Evolutionary conservation across 2,113 vertebrate species (phyloP).

Genomic region (Orcinus orca): DNA sequence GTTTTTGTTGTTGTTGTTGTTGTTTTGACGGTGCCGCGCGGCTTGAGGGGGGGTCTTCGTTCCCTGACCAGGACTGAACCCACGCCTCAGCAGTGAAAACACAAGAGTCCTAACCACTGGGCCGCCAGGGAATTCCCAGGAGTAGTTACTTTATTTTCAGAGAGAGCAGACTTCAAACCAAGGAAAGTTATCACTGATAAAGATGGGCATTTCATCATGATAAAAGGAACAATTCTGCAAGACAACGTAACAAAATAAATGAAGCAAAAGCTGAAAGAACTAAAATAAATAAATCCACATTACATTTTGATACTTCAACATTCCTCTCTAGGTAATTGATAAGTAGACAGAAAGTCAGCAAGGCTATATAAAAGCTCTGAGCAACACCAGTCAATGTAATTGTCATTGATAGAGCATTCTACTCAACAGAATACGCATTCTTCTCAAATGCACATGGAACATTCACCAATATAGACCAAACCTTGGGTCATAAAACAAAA

Average conservation of each 20-base stretch:
- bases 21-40: background rate
- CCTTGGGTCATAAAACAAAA: background rate
- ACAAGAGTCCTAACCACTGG: background rate
- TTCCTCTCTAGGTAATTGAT: background rate
- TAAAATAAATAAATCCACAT: background rate
- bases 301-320: background rate
- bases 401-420: background rate
- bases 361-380: too few species aligned
- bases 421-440: background rate
- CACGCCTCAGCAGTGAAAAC: background rate
- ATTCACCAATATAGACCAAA: background rate
- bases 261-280: background rate
- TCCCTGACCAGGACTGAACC: background rate
- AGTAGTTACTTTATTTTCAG: background rate
- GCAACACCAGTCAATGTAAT: background rate
- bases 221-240: background rate
- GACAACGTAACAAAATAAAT: background rate
- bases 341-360: background rate
- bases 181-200: background rate
- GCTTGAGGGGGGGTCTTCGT: background rate
- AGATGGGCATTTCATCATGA: background rate
- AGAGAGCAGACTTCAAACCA: background rate
- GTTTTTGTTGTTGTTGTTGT: background rate
- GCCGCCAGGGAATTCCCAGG: background rate
- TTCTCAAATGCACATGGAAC: background rate